Evolutionary conservation across 2,888 invertebrate genomes (phyloP).

Genomic region (Drosophila algonquin): DNA sequence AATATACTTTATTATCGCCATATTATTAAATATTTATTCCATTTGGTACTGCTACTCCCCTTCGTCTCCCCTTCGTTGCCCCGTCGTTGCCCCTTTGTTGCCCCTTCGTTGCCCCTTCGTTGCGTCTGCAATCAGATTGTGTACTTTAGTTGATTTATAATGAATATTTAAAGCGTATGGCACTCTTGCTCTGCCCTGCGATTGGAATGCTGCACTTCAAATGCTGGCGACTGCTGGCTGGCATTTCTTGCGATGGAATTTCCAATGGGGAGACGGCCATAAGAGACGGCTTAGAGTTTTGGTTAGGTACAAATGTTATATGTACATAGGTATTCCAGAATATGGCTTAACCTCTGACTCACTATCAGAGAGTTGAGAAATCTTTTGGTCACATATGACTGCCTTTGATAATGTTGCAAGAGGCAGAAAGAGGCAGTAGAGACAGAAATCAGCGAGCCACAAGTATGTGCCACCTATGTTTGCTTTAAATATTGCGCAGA

Average conservation of each 20-base stretch:
- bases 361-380: neutral
- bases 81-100: neutral
- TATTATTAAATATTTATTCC: conserved; percentile 43
- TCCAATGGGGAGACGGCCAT: neutral
- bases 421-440: neutral
- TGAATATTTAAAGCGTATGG: conserved; percentile 45
- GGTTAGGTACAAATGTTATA: neutral
- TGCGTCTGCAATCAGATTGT: conserved; percentile 17
- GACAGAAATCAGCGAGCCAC: conserved; percentile 3
- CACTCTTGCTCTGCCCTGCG: too few relatives aligned
- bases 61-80: neutral
- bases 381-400: neutral
- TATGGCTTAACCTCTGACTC: neutral
- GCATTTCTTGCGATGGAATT: neutral
- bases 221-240: neutral
- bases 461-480: conserved; percentile 30
- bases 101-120: neutral
- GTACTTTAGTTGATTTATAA: conserved; percentile 48
- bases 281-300: neutral
- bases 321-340: neutral
- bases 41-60: neutral
- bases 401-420: conserved; percentile 15
- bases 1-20: conserved; percentile 65
- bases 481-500: conserved; percentile 37
- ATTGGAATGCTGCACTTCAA: neutral